A percentile compares a stretch with the other conserved stretches of the same genome.
Conservation (phyloP, 2,888 invertebrate species). For the Troglohyphantes excavatus region DNA sequence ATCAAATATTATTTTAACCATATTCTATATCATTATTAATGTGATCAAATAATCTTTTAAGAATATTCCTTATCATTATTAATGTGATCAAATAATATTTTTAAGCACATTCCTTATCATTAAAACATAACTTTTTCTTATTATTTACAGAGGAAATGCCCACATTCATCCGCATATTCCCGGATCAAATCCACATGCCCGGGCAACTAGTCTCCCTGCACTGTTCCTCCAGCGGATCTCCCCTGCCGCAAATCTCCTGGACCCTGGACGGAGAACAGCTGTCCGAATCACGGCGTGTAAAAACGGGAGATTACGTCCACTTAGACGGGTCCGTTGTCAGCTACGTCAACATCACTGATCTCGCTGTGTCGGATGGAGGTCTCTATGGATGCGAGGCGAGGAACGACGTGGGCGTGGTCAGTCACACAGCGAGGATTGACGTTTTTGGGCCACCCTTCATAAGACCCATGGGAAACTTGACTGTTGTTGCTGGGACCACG, state of each 20-base stretch:
- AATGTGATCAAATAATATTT: too few relatives aligned
- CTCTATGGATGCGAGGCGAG: conserved; percentile 74
- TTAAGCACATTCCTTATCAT: too few relatives aligned
- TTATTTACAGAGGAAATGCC: conserved; percentile 77
- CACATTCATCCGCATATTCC: conserved; percentile 74
- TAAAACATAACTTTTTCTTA: not conserved
- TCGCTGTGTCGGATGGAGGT: conserved; percentile 74
- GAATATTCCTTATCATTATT: too few relatives aligned
- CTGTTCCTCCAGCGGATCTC: conserved; percentile 79
- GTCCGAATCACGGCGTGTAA: conserved; percentile 69
- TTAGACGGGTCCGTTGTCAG: conserved; percentile 77
- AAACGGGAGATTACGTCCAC: conserved; percentile 77
- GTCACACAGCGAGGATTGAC: conserved; percentile 81
- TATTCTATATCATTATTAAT: too few relatives aligned
- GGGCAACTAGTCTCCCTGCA: conserved; percentile 78
- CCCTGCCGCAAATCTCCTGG: conserved; percentile 79
- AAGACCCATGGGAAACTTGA: conserved; percentile 82
- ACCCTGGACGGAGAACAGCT: conserved; percentile 76
- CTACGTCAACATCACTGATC: conserved; percentile 78
- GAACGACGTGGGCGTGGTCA: conserved; percentile 75
- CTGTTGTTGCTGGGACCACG: conserved; percentile 83
- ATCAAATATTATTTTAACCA: too few relatives aligned
- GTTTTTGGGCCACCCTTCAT: conserved; percentile 83
- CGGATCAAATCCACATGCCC: conserved; percentile 77
- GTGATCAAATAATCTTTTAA: too few relatives aligned